phyloP scores from a whole-genome alignment of 2,113 vertebrate genomes.

The Microtus montanus region DNA sequence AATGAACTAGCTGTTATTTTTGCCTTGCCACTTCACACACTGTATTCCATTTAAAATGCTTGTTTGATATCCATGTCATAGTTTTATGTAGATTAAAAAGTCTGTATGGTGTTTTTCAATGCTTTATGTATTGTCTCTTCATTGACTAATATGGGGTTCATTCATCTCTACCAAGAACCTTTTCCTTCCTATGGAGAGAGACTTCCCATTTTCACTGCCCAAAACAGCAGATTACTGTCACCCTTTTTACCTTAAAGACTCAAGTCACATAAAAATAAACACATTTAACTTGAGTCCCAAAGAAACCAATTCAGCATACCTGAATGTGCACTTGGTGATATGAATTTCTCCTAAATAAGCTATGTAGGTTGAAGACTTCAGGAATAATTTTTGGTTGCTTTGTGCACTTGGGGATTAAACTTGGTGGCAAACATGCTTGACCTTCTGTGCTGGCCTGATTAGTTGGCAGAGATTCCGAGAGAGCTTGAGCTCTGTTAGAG shows the following conservation, averaged over 20 bases:
- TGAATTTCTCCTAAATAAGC: neutral
- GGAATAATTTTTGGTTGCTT: conserved; percentile 42
- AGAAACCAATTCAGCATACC: neutral
- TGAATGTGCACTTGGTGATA: neutral
- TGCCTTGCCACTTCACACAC: neutral
- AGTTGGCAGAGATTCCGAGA: neutral
- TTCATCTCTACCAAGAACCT: neutral
- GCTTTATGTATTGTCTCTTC: conserved; percentile 1
- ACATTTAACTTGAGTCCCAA: conserved; percentile 19
- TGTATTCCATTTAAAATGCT: conserved; percentile 45
- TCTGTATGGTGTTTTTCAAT: neutral
- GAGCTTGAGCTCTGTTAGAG: neutral
- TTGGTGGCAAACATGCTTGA: neutral
- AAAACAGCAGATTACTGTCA: neutral
- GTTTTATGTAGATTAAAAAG: neutral
- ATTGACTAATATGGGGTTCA: neutral
- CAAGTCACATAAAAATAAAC: conserved; percentile 22
- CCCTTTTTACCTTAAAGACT: conserved; percentile 17
- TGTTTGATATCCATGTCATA: conserved; percentile 27
- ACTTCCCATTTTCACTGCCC: neutral
- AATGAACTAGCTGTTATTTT: conserved; percentile 33
- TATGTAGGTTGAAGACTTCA: neutral
- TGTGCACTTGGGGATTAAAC: neutral
- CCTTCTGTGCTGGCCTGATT: neutral
- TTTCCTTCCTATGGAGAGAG: neutral